Evolutionary conservation across 2,888 invertebrate species (phyloP).

Genomic region (Cactoblastis cactorum): DNA sequence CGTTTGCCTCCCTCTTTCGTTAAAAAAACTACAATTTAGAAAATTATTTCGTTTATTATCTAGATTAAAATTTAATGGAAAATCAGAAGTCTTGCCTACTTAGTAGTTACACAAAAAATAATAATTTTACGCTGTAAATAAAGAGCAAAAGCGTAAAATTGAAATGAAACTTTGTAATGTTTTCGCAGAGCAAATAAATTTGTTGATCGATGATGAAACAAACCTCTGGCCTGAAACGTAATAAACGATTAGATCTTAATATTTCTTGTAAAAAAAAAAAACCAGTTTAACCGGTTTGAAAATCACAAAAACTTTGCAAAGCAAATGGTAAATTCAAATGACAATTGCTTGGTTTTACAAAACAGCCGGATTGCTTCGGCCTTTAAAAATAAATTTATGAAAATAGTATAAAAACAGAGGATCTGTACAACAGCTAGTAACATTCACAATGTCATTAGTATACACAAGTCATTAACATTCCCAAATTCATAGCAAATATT

Average conservation of each 20-base stretch:
- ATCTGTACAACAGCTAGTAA: too few relatives aligned
- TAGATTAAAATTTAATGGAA: too few relatives aligned
- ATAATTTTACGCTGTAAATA: slow-evolving; percentile 5
- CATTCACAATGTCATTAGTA: too few relatives aligned
- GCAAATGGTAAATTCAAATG: not conserved
- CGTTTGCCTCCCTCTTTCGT: too few relatives aligned
- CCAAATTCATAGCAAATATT: too few relatives aligned
- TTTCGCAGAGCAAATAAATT: slow-evolving; percentile 14
- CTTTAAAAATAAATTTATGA: too few relatives aligned
- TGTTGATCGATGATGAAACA: slow-evolving; percentile 19
- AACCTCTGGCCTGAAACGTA: slow-evolving; percentile 17
- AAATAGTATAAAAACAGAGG: too few relatives aligned
- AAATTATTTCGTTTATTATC: too few relatives aligned
- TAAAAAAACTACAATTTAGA: too few relatives aligned
- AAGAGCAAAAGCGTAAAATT: slow-evolving; percentile 21
- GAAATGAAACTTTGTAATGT: slow-evolving; percentile 12
- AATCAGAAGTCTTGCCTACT: not conserved
- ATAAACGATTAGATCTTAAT: not conserved
- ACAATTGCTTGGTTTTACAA: not conserved
- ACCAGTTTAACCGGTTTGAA: not conserved
- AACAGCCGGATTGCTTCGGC: too few relatives aligned
- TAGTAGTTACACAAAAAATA: slow-evolving; percentile 13
- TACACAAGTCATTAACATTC: too few relatives aligned
- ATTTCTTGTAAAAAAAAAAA: not conserved
- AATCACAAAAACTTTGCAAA: not conserved